phyloP scores from a whole-genome alignment of 30 jellyfish, hydroid and myxozoan genomes.

The Cassiopea andromeda region DNA sequence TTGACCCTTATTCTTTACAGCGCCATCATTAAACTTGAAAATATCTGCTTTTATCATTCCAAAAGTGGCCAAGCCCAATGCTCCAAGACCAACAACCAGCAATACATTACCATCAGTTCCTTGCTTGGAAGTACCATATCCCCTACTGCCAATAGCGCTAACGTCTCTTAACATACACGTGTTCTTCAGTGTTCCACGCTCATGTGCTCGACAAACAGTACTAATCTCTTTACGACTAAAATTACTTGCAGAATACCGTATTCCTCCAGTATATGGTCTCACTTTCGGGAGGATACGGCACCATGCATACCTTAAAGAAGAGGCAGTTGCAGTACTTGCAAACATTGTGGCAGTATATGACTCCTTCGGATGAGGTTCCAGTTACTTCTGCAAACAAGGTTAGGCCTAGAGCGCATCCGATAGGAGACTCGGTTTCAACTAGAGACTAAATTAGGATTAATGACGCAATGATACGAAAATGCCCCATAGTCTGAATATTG shows the following conservation, averaged over 20 bases:
- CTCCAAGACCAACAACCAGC: conserved; percentile 67
- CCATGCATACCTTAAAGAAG: conserved; percentile 18
- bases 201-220: background rate
- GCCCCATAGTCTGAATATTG: no score
- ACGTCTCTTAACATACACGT: background rate
- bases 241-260: conserved; percentile 35
- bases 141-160: conserved; percentile 15
- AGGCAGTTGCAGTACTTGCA: conserved; percentile 22
- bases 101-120: conserved; percentile 18
- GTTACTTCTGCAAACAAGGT: no score
- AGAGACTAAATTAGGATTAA: no score
- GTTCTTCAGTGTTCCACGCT: background rate
- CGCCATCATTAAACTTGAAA: conserved; percentile 1
- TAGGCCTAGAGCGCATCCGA: no score
- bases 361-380: no score
- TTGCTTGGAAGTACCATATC: conserved; percentile 9
- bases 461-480: no score
- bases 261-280: conserved; percentile 25
- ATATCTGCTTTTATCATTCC: conserved; percentile 15
- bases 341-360: background rate
- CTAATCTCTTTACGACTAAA: conserved; percentile 1
- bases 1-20: background rate
- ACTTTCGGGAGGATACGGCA: no score
- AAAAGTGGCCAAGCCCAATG: conserved; percentile 56
- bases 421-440: no score